Evolutionary conservation across 2,888 invertebrate species (phyloP).

Genomic region (Pardosa pseudoannulata): DNA sequence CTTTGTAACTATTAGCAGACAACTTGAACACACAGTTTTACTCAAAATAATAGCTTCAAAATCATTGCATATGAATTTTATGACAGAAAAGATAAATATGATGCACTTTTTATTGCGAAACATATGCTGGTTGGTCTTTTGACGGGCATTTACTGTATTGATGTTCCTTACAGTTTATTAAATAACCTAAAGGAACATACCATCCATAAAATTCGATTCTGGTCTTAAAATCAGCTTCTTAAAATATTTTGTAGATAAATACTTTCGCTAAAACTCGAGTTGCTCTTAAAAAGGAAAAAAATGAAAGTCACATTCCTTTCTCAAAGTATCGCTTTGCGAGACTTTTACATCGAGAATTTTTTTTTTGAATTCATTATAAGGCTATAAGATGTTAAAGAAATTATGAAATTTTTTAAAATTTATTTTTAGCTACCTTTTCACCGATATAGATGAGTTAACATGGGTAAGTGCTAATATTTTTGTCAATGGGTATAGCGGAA

Average conservation of each 20-base stretch:
- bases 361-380: background rate
- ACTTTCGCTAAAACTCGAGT: background rate
- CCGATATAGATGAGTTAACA: background rate
- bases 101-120: conserved; percentile 5
- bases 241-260: conserved; percentile 46
- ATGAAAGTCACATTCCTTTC: background rate
- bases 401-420: background rate
- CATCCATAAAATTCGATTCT: conserved; percentile 57
- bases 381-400: background rate
- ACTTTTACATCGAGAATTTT: too few species aligned
- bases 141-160: background rate
- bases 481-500: background rate
- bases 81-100: conserved; percentile 7
- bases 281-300: background rate
- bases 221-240: conserved; percentile 38
- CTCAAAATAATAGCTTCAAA: conserved; percentile 3
- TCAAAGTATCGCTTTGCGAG: background rate
- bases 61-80: conserved; percentile 11
- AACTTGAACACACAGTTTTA: background rate
- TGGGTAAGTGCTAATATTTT: background rate
- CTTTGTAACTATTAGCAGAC: conserved; percentile 9
- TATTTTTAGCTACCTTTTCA: background rate
- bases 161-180: background rate
- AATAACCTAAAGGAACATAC: conserved; percentile 35
- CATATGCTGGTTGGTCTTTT: background rate